These are phyloP conservation scores for Antechinus stuartii DNA, from an alignment of 2,113 vertebrate genomes.

Conservation along the genomic window DNA sequence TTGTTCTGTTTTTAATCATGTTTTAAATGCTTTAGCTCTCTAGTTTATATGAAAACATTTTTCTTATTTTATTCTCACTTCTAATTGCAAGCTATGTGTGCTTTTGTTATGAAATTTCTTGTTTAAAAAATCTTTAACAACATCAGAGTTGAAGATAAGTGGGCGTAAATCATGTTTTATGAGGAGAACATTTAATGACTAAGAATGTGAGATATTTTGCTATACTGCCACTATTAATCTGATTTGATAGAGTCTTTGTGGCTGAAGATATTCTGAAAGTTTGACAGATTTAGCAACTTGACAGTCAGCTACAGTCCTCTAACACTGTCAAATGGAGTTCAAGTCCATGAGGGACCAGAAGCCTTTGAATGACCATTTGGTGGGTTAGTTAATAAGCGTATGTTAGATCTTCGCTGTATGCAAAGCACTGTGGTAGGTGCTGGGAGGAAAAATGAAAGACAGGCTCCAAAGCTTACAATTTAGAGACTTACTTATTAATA, in stretches of 20 bases:
- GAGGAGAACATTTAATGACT: conserved; percentile 43
- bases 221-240: conserved; percentile 57
- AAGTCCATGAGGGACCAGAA: conserved; percentile 2
- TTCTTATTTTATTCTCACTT: conserved; percentile 46
- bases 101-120: conserved; percentile 39
- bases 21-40: conserved; percentile 23
- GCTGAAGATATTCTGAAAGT: conserved; percentile 55
- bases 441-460: conserved; percentile 13
- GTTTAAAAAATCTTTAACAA: conserved; percentile 6
- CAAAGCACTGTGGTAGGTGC: neutral
- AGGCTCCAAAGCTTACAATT: neutral
- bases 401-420: neutral
- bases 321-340: conserved; percentile 15
- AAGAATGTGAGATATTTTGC: conserved; percentile 50
- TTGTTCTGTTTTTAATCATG: neutral
- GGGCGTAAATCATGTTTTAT: conserved; percentile 41
- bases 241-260: conserved; percentile 48
- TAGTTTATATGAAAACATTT: conserved; percentile 20
- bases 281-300: conserved; percentile 57
- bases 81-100: conserved; percentile 31
- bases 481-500: neutral
- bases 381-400: conserved; percentile 50
- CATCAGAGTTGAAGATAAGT: conserved; percentile 44
- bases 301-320: conserved; percentile 36
- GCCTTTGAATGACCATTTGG: conserved; percentile 45